Percentiles rank a stretch among this genome's conserved stretches.
Evolutionary conservation across 2,113 vertebrate genomes (phyloP).

Genomic region (Sylvietta virens): DNA sequence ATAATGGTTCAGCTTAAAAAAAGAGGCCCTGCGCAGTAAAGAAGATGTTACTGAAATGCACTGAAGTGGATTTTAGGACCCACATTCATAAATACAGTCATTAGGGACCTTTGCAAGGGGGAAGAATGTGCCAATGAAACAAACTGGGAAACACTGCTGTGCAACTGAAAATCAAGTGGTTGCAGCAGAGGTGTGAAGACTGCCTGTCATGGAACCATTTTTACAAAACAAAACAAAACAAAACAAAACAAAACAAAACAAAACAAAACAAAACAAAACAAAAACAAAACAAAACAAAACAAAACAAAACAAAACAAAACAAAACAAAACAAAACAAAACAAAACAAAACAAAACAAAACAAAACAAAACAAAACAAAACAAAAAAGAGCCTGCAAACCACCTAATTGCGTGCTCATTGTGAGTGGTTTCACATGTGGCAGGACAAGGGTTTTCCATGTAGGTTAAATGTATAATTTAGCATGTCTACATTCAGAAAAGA

Average conservation of each 20-base stretch:
- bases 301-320: no score
- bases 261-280: no score
- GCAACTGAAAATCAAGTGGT: background rate
- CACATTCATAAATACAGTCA: background rate
- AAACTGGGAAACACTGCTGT: background rate
- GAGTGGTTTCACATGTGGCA: background rate
- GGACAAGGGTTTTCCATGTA: background rate
- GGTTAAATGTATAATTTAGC: background rate
- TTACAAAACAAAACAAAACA: no score
- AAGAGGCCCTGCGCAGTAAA: accelerated
- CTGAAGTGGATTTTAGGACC: background rate
- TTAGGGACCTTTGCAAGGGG: background rate
- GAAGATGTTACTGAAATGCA: background rate
- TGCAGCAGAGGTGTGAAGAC: background rate
- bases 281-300: no score
- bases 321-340: no score
- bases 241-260: no score
- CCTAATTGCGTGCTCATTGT: background rate
- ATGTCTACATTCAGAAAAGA: background rate
- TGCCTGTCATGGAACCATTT: background rate
- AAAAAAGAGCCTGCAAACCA: background rate
- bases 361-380: no score
- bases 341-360: no score
- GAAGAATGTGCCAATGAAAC: accelerated
- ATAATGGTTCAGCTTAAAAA: background rate